Conservation (phyloP, 2,888 invertebrate species). For the Pycnomerus fuliginosus region DNA sequence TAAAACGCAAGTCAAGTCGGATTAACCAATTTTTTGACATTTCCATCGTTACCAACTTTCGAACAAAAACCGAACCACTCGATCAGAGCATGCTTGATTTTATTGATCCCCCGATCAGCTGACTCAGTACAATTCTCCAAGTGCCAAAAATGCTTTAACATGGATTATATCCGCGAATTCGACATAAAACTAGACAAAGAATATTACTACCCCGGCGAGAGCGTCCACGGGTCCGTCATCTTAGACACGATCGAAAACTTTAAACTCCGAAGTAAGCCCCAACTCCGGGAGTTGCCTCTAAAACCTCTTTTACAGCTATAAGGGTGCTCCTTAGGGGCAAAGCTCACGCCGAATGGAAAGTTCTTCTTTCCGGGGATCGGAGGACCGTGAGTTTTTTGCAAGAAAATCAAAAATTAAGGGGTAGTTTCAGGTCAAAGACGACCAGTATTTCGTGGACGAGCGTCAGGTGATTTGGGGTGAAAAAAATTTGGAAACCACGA, state of each 20-base stretch:
- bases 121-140: not conserved
- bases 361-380: constrained; percentile 70
- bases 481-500: constrained; percentile 62
- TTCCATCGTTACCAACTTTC: no score
- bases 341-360: constrained; percentile 76
- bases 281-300: constrained; percentile 1
- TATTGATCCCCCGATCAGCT: constrained; percentile 10
- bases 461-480: constrained; percentile 72
- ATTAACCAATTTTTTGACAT: no score
- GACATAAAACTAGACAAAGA: constrained; percentile 75
- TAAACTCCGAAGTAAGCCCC: constrained; percentile 66
- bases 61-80: no score
- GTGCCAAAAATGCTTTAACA: constrained; percentile 39
- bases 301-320: constrained; percentile 54
- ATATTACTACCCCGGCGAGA: constrained; percentile 74
- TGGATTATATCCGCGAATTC: constrained; percentile 77
- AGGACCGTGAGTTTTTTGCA: constrained; percentile 57
- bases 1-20: no score
- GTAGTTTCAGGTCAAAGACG: constrained; percentile 61
- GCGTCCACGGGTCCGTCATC: constrained; percentile 65
- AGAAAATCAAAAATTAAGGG: no score
- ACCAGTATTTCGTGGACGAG: constrained; percentile 75
- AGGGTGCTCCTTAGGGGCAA: constrained; percentile 71
- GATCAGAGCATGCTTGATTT: constrained; percentile 14
- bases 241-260: constrained; percentile 73